These are phyloP conservation scores for Sorex araneus DNA, from an alignment of 2,113 vertebrate genomes.

Conservation along the genomic window DNA sequence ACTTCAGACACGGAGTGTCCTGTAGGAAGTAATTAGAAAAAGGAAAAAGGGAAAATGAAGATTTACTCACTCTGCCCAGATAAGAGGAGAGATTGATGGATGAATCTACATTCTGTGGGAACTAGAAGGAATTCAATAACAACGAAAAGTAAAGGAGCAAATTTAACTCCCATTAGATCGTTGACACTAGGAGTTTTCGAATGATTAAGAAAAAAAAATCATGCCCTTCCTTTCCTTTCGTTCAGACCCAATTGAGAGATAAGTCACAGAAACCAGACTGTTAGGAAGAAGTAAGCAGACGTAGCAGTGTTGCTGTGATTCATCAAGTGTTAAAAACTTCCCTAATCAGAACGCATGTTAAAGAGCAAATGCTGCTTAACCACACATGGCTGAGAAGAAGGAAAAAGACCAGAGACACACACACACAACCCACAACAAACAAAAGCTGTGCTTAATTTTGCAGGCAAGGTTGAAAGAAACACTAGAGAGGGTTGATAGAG, in stretches of 20 bases:
- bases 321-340: background rate
- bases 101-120: background rate
- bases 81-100: background rate
- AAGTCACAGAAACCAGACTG: slow-evolving; percentile 13
- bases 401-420: background rate
- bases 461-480: background rate
- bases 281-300: background rate
- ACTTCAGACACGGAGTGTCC: background rate
- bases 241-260: background rate
- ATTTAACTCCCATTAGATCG: background rate
- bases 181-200: background rate
- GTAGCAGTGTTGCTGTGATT: background rate
- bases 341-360: background rate
- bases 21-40: background rate
- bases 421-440: background rate
- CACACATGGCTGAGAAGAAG: background rate
- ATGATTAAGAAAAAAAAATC: background rate
- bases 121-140: background rate
- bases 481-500: too few species aligned
- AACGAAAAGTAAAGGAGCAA: slow-evolving; percentile 4
- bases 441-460: background rate
- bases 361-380: background rate
- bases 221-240: background rate
- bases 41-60: background rate
- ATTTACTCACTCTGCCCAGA: background rate